Evolutionary conservation across 2,113 vertebrate genomes (phyloP).

Genomic region (Seriola rivoliana): DNA sequence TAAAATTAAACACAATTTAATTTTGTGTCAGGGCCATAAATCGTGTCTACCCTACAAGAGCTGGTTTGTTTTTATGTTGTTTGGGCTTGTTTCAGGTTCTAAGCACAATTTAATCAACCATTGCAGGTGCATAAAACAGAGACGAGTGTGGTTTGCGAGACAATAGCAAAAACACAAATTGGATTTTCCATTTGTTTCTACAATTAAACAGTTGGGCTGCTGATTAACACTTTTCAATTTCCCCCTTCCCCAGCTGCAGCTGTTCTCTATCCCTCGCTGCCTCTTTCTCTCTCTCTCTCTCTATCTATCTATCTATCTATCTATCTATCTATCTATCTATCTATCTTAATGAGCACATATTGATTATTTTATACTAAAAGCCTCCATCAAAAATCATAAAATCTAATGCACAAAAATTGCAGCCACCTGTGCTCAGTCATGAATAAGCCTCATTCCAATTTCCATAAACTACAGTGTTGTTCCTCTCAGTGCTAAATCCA

Average conservation of each 20-base stretch:
- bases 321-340: neutral
- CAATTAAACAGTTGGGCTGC: conserved; percentile 68
- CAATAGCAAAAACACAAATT: conserved; percentile 65
- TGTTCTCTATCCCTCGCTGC: conserved; percentile 12
- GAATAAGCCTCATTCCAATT: conserved; percentile 13
- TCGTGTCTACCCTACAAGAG: conserved; percentile 36
- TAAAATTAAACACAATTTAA: conserved; percentile 73
- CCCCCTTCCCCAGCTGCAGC: conserved; percentile 40
- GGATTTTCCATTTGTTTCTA: conserved; percentile 60
- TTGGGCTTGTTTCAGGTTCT: conserved; percentile 59
- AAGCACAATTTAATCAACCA: conserved; percentile 64
- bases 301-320: neutral
- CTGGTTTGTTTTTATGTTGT: conserved; percentile 59
- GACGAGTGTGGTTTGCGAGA: conserved; percentile 49
- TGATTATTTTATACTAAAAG: conserved; percentile 6
- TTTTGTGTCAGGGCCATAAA: conserved; percentile 58
- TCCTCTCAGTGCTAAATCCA: conserved; percentile 40
- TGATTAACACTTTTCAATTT: conserved; percentile 67
- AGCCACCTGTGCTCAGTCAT: conserved; percentile 33
- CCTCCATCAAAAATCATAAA: conserved; percentile 10
- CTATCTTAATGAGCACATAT: neutral
- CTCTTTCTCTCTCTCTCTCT: neutral
- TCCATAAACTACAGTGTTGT: conserved; percentile 29
- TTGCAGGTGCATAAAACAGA: conserved; percentile 60
- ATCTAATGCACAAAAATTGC: conserved; percentile 1